Evolutionary conservation across 2,888 invertebrate genomes (phyloP).

Genomic region (Eupithecia vulgata): DNA sequence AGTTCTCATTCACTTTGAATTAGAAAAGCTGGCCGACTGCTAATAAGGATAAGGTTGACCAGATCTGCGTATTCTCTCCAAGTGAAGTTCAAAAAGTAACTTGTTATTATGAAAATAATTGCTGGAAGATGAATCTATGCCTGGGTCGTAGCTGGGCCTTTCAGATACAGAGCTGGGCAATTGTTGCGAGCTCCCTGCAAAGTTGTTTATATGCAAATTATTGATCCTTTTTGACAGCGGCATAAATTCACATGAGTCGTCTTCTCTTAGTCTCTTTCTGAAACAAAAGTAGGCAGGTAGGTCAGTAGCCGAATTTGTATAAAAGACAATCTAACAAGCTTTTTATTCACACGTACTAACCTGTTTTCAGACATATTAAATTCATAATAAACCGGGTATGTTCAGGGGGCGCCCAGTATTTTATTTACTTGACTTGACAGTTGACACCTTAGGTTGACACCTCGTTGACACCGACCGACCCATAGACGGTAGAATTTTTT

Average conservation of each 20-base stretch:
- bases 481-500: too few species aligned
- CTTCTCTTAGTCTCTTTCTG: constrained; percentile 91
- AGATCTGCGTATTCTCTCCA: constrained; percentile 90
- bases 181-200: constrained; percentile 56
- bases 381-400: constrained; percentile 3
- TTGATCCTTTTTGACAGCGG: constrained; percentile 95
- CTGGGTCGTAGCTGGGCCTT: constrained; percentile 88
- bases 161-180: constrained; percentile 13
- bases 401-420: not conserved
- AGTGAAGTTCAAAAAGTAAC: constrained; percentile 92
- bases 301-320: not conserved
- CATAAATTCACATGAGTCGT: constrained; percentile 92
- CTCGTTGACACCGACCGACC: too few species aligned
- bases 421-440: not conserved
- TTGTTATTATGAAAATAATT: constrained; percentile 95
- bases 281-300: constrained; percentile 2
- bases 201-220: constrained; percentile 90
- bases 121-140: constrained; percentile 90
- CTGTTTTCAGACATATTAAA: constrained; percentile 78
- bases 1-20: not conserved
- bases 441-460: too few species aligned
- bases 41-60: constrained; percentile 79
- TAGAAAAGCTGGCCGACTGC: not conserved
- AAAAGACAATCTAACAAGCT: not conserved
- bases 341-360: constrained; percentile 45